phyloP scores from a whole-genome alignment of 2,113 vertebrate genomes.

The Siniperca chuatsi region DNA sequence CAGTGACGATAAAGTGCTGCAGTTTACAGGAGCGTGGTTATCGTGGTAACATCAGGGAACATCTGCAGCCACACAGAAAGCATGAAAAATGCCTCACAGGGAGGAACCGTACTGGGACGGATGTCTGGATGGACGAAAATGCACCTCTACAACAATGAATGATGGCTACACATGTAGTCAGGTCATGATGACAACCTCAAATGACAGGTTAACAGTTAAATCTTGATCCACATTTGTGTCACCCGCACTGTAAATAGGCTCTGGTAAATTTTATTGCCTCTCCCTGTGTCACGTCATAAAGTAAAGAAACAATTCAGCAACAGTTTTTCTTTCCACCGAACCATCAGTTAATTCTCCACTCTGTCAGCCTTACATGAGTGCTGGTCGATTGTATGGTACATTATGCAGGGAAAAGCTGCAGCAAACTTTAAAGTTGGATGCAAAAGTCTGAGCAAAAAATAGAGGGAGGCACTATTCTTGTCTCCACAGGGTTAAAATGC shows the following conservation, averaged over 20 bases:
- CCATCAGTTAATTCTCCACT: constrained; percentile 1
- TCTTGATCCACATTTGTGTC: background rate
- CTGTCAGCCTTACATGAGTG: background rate
- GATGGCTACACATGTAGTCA: background rate
- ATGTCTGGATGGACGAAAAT: background rate
- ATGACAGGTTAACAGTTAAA: background rate
- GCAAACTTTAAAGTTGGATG: constrained; percentile 3
- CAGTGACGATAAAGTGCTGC: background rate
- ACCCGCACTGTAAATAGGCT: background rate
- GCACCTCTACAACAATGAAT: background rate
- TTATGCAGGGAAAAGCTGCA: constrained; percentile 19
- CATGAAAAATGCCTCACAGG: background rate
- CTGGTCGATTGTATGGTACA: background rate
- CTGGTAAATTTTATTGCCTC: constrained; percentile 7
- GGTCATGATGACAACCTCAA: background rate
- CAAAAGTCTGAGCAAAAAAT: background rate
- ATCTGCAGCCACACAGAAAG: constrained; percentile 1
- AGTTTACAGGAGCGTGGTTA: background rate
- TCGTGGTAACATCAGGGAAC: background rate
- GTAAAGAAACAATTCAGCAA: constrained; percentile 25
- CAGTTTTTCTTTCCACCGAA: constrained; percentile 12
- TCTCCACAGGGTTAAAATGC: constrained; percentile 52
- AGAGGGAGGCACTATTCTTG: constrained; percentile 29
- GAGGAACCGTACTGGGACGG: background rate
- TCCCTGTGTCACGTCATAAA: constrained; percentile 3